phyloP scores from a whole-genome alignment of 2,888 invertebrate species.

The Pycnomerus fuliginosus region DNA sequence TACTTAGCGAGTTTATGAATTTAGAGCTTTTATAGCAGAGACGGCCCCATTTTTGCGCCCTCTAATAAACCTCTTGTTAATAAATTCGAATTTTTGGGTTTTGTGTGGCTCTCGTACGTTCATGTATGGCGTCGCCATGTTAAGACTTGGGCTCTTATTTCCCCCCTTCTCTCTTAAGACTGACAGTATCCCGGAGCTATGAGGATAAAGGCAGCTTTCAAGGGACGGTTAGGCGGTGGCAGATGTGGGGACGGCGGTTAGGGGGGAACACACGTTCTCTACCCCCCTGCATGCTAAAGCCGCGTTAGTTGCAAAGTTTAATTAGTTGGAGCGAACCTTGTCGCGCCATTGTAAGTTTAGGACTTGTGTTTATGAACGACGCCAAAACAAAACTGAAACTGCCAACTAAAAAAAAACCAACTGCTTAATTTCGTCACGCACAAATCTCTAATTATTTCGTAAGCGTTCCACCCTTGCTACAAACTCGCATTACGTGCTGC shows the following conservation, averaged over 20 bases:
- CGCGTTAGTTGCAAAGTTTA: conserved; percentile 54
- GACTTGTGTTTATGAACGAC: conserved; percentile 23
- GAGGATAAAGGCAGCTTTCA: conserved; percentile 42
- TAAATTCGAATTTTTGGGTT: conserved; percentile 32
- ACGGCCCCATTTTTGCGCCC: conserved; percentile 31
- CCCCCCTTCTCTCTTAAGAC: conserved; percentile 35
- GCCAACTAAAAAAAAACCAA: conserved; percentile 4
- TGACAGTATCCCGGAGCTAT: conserved; percentile 50
- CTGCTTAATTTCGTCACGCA: conserved; percentile 17
- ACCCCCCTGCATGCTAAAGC: conserved; percentile 36
- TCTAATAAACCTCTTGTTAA: conserved; percentile 28
- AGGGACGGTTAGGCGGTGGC: conserved; percentile 29
- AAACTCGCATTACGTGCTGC: conserved; percentile 16
- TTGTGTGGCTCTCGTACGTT: too few species aligned
- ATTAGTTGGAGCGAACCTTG: conserved; percentile 53
- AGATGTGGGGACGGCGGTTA: conserved; percentile 26
- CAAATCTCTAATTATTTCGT: conserved; percentile 22
- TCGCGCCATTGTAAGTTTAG: conserved; percentile 50
- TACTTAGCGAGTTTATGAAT: conserved; percentile 38
- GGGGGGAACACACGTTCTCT: conserved; percentile 20
- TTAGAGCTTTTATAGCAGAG: conserved; percentile 32
- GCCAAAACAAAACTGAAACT: conserved; percentile 6
- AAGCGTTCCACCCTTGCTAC: conserved; percentile 10
- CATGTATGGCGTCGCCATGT: conserved; percentile 12
- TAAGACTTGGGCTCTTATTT: conserved; percentile 27